phyloP scores from a whole-genome alignment of 1,140 invertebrate genomes.

The Fopius arisanus region DNA sequence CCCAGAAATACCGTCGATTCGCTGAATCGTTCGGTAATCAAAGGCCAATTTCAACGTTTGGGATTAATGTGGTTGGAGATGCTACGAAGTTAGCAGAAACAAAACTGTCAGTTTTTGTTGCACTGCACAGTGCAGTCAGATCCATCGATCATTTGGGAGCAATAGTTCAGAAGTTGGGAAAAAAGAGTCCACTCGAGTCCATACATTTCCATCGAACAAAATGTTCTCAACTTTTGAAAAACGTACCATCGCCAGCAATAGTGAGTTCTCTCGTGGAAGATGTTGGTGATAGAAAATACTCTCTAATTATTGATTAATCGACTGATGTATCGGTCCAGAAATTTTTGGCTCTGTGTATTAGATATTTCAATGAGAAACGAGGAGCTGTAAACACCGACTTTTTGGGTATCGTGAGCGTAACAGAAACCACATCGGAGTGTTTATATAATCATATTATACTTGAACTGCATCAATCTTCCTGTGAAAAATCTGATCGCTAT shows the following conservation, averaged over 20 bases:
- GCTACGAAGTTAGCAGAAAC: not conserved
- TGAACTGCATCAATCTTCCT: not conserved
- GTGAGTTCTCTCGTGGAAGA: conserved; percentile 32
- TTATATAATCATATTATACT: conserved; percentile 14
- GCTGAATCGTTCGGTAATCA: not conserved
- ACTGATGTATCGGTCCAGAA: conserved; percentile 51
- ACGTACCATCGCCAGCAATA: conserved; percentile 31
- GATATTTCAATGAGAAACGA: conserved; percentile 46
- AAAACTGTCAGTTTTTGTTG: not conserved
- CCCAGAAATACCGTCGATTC: not conserved
- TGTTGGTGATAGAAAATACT: conserved; percentile 31
- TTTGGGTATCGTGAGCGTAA: not conserved
- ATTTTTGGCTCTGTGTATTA: conserved; percentile 42
- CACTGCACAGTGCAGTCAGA: no score
- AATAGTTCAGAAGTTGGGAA: conserved; percentile 15
- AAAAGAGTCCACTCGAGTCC: conserved; percentile 11
- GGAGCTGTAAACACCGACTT: conserved; percentile 34
- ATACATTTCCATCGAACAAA: conserved; percentile 37
- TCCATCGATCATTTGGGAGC: conserved; percentile 1
- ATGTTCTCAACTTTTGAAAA: conserved; percentile 36
- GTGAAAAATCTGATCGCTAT: conserved; percentile 31
- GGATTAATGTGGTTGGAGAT: not conserved
- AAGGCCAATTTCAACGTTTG: not conserved
- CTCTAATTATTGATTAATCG: conserved; percentile 38
- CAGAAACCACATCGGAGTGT: conserved; percentile 10